Evolutionary conservation across 2,113 vertebrate genomes (phyloP), one percentile per base, ranked within the genome.

Genomic region (Poicephalus meyeri): DNA sequence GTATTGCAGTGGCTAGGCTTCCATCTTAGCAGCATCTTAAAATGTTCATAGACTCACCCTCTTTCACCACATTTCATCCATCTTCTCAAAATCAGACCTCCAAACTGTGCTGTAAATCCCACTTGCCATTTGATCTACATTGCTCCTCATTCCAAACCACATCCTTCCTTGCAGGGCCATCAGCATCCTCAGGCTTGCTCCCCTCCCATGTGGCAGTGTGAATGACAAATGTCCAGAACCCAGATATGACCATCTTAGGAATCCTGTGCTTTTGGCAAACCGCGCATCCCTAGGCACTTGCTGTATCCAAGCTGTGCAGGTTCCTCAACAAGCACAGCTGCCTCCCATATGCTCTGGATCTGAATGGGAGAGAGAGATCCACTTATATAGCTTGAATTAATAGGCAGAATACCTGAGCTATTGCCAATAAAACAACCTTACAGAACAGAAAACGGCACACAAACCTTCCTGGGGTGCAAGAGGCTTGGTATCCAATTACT

Each of bases 241-340:
- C 79, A 93, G 37, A 65, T 44, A 52, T 0, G 63, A 65, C 46
- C 83, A 63, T 78, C 68, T 83, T 64, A 58, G 88, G 86, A 91
- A 96, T 92, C 41, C 63, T 16, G 44, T 29, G 33, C 68, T 69
- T 50, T 44, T 90, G 94, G 95, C 92, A 80, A 85, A 68, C n/a
- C 0, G 25, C 85, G 63, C 69, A 31, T 60, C 88, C 82, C 76
- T 37, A 86, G 68, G 68, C 88, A 90, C 82, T 91, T 86, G 92
- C 92, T 91, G 63, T 65, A 83, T 79, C 79, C 71, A 73, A 77
- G 88, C 74, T 63, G 41, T 47, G 85, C 88, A 93, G 92, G 94
- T 94, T 93, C 79, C 85, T 90, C 70, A 47, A 3, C 0, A 1
- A 93, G 85, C 63, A 69, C 91, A 97, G 94, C 94, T 96, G 96